These are phyloP conservation scores for Buphagus erythrorhynchus DNA, from an alignment of 2,797 vertebrate genomes.

Conservation along the genomic window DNA sequence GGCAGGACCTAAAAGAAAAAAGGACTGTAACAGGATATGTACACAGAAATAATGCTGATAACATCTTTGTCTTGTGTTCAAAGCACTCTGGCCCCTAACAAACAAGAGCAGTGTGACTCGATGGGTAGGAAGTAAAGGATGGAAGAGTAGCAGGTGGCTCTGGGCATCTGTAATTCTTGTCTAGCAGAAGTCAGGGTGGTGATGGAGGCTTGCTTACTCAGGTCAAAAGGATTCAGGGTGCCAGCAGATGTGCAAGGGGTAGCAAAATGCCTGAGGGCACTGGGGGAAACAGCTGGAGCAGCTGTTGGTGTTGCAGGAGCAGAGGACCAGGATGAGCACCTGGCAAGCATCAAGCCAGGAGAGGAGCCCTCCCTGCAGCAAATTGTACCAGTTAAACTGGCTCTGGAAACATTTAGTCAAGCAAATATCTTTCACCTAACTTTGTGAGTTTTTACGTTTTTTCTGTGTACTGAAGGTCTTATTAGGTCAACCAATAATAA, in stretches of 20 bases:
- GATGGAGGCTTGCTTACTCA: not conserved
- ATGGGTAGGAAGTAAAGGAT: not conserved
- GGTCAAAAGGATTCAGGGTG: not conserved
- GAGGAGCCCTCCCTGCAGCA: not conserved
- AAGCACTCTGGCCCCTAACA: not conserved
- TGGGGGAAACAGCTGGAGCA: not conserved
- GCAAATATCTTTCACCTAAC: not conserved
- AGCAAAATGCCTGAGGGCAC: not conserved
- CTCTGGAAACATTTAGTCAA: not conserved
- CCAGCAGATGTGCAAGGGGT: not conserved
- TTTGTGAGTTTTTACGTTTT: not conserved
- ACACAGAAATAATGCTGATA: slow-evolving; percentile 21
- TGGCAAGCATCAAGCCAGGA: not conserved
- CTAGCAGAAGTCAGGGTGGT: not conserved
- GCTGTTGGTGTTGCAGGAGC: not conserved
- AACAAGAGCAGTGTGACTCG: not conserved
- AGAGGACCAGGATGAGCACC: not conserved
- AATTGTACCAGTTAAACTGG: not conserved
- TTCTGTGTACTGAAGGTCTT: not conserved
- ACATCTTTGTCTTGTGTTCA: not conserved
- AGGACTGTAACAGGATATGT: slow-evolving; percentile 21
- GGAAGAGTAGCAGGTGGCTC: not conserved
- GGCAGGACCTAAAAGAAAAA: slow-evolving; percentile 37
- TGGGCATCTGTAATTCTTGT: not conserved
- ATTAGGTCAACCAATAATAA: not conserved